phyloP scores from a whole-genome alignment of 2,888 invertebrate genomes.

The Atethmia centrago region DNA sequence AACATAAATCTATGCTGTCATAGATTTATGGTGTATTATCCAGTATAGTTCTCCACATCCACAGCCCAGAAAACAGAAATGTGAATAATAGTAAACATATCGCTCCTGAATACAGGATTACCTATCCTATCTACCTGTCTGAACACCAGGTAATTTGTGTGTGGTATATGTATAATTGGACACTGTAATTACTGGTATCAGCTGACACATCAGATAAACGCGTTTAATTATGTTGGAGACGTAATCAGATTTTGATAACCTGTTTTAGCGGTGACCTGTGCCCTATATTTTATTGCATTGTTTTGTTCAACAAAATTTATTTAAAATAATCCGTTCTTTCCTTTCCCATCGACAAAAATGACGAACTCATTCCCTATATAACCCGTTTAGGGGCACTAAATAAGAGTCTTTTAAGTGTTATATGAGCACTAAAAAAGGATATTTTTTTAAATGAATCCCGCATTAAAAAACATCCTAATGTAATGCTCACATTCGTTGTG shows the following conservation, averaged over 20 bases:
- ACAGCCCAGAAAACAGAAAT: constrained; percentile 5
- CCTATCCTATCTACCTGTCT: constrained; percentile 18
- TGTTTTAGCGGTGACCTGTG: constrained; percentile 38
- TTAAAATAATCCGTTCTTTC: not conserved
- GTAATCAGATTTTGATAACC: constrained; percentile 56
- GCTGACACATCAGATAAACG: constrained; percentile 57
- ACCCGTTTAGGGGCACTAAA: not conserved
- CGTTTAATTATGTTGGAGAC: constrained; percentile 55
- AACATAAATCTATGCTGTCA: constrained; percentile 6
- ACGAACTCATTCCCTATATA: too few species aligned
- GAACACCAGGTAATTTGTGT: constrained; percentile 49
- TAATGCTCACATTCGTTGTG: not conserved
- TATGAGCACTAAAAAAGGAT: too few species aligned
- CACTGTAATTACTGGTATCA: constrained; percentile 62
- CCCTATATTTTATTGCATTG: constrained; percentile 5
- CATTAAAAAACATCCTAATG: not conserved
- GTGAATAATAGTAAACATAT: constrained; percentile 17
- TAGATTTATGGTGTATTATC: too few species aligned
- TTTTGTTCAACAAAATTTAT: constrained; percentile 2
- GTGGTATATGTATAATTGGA: constrained; percentile 55
- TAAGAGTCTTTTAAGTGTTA: not conserved
- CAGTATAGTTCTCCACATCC: too few species aligned
- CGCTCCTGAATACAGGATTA: not conserved
- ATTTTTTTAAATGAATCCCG: too few species aligned
- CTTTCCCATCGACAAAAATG: not conserved